Evolutionary conservation across 1,140 invertebrate genomes (phyloP), one percentile per base, ranked within the genome.

Genomic region (Neuroterus valhalla): DNA sequence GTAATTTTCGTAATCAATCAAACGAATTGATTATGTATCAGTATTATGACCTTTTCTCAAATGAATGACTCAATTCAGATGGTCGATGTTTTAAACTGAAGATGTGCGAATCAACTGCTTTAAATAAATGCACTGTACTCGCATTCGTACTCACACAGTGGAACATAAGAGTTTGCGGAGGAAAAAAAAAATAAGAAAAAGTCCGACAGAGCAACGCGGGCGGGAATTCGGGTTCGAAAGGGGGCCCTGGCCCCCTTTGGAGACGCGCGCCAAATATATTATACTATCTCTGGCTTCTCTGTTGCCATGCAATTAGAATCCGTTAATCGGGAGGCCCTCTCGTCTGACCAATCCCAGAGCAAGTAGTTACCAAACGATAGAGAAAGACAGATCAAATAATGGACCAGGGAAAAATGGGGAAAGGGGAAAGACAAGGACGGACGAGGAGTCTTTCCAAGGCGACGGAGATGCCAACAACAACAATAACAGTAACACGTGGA

Each of bases 251-350:
- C 76, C 78, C 83, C 84, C 78, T 76, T 71, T 50, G 75, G 71
- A 68, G 69, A 69, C 52, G 66, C 55, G 75, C 84, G 84, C 86
- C 84, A 82, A 85, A 86, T 86, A 81, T 89, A 89, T 89, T 85
- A 89, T 88, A 0, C 31, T 88, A 88, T 88, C 86, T 86, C 82
- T n/a, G 80, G 81, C 74, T 85, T 88, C 83, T 84, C 87, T 89
- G 87, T 89, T 89, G 87, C 87, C 84, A 89, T 89, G 87, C 87
- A 89, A 89, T 89, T 88, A 89, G 85, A 87, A 83, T 80, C 86
- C 85, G 86, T 89, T 89, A 88, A 89, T 89, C 86, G 85, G 79
- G 50, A 66, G 75, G 78, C 72, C 74, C 77, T 78, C 77, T 48
- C 11, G 31, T 17, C 43, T 66, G 21, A 15, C 48, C 21, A 17